These are phyloP conservation scores for Unio delphinus DNA, from an alignment of 2,888 invertebrate genomes.

Conservation along the genomic window DNA sequence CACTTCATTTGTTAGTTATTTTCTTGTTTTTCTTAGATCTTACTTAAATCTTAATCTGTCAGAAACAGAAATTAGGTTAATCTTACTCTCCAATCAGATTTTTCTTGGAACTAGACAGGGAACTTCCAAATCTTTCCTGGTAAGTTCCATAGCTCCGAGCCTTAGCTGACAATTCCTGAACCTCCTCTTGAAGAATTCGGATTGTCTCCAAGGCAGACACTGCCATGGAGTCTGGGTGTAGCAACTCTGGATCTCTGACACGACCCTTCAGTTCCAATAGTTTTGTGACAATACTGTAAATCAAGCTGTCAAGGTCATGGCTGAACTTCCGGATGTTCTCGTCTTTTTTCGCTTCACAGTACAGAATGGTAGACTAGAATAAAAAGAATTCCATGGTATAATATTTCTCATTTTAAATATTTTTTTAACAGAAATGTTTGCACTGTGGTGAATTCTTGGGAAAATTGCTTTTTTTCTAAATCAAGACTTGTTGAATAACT, in stretches of 20 bases:
- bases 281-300: constrained; percentile 61
- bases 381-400: too few species aligned
- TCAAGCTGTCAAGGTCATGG: constrained; percentile 64
- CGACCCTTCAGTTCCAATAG: constrained; percentile 65
- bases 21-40: too few species aligned
- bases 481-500: too few species aligned
- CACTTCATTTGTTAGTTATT: too few species aligned
- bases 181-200: constrained; percentile 64
- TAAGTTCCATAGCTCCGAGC: constrained; percentile 70
- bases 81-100: constrained; percentile 52
- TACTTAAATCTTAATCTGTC: too few species aligned
- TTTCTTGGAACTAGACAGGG: constrained; percentile 60
- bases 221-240: constrained; percentile 65
- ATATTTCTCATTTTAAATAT: neutral
- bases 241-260: constrained; percentile 66
- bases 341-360: constrained; percentile 71
- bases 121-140: constrained; percentile 70
- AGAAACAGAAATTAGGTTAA: too few species aligned
- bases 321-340: constrained; percentile 71
- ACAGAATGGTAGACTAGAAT: constrained; percentile 67
- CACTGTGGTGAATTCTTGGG: neutral
- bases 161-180: constrained; percentile 59
- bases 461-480: neutral
- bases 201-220: constrained; percentile 67
- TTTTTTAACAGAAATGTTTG: neutral